Evolutionary conservation across 2,113 vertebrate genomes (phyloP), one percentile per base, ranked within the genome.

Genomic region (Tachuris rubrigastra): DNA sequence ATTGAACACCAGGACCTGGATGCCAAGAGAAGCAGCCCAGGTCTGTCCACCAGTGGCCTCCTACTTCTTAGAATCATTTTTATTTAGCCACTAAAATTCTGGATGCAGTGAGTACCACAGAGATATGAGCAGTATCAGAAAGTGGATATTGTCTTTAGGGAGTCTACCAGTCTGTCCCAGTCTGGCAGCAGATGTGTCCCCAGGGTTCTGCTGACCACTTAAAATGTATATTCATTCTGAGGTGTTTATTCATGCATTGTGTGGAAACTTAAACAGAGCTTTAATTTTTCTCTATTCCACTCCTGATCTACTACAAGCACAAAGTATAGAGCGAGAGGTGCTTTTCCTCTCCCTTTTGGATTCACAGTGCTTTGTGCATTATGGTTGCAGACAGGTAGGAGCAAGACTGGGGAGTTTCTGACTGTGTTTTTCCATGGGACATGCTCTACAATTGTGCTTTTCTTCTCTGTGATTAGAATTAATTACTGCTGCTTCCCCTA

Each of bases 391-490:
- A 77, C 44, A 83, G 62, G 44, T 46, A 86, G 72, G 25, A 90
- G 55, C 4, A 8, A 1, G 33, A 90, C 50, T 44, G 35, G 39
- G n/a, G 67, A 83, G 42, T 71, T 94, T 86, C 90, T 88, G 88
- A 41, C 56, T 14, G 12, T n/a, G 31, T 72, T 86, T 80, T 94
- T 93, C 56, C 59, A 96, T 55, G 87, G 94, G 89, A 68, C 67
- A 47, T 86, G 65, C 76, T 94, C 82, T 89, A 85, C 81, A 77
- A 85, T 89, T 59, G 69, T 72, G 44, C 90, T 96, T 96, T 96
- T 81, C 68, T 95, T 96, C 93, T 76, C 93, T 95, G 87, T 95
- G 97, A 98, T 98, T 96, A 94, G 95, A 98, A 97, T 96, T 97
- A 98, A 98, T 98, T 98, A 96, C 85, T 90, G 59, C 86, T 97